Evolutionary conservation across 2,113 vertebrate species (phyloP), one percentile per base, ranked within the genome.

Genomic region (Grammomys surdaster): DNA sequence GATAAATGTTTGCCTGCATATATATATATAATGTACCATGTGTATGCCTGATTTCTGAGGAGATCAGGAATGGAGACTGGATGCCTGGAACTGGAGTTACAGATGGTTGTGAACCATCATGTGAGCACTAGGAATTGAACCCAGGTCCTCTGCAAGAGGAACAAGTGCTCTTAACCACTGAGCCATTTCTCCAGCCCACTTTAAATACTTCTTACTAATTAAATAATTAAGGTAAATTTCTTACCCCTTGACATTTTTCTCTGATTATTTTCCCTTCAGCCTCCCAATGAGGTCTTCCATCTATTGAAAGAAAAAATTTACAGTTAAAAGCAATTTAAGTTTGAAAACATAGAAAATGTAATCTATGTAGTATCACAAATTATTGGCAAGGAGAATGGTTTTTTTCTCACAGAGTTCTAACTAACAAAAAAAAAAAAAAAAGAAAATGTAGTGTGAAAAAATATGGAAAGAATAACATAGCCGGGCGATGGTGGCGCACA

Each of bases 261-360:
- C 99, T 99, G 80, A 99, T 98, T 98, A 99, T 99, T 98, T 99
- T 99, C 92, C 99, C 99, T 98, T 99, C 99, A 96, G 99, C 99
- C 95, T 99, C 99, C 99, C 99, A 99, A 36, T 99, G 99, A 97
- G 99, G 99, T 97, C 99, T 98, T 98, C 99, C 99, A 99, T 99
- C 99, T 99, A 98, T 96, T 97, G 87, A 97, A 94, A 98, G 81
- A 98, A 98, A 98, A 81, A 94, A 95, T 69, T 95, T 80, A 96
- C 4, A 95, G 13, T 93, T 96, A 97, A 84, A 98, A 94, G 93
- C 48, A 97, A 97, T 96, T 98, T 58, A 98, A 97, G 89, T 43
- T 94, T 96, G 90, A 96, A 98, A 95, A 0, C 51, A 97, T 88
- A 92, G 22, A 81, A 97, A 95, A 95, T 63, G 24, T 94, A 82